phyloP scores from a whole-genome alignment of 2,797 vertebrate genomes.

The Urosaurus nigricauda region DNA sequence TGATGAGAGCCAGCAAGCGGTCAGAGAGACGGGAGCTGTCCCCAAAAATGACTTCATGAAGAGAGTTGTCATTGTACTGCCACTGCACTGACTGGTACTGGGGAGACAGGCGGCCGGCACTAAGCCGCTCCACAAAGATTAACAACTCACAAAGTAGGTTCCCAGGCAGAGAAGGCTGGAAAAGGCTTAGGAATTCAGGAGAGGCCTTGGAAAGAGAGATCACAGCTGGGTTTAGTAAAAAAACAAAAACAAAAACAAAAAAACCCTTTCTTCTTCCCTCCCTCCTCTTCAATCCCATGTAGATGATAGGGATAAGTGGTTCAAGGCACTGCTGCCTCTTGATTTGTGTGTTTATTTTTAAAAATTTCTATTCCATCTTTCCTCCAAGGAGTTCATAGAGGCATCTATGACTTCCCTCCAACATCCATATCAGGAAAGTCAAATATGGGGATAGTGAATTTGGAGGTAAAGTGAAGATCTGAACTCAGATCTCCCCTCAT shows the following conservation, averaged over 20 bases:
- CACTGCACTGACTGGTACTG: conserved; percentile 50
- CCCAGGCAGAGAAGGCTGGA: conserved; percentile 31
- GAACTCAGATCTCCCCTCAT: neutral
- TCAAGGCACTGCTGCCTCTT: neutral
- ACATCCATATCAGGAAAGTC: neutral
- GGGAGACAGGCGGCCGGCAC: conserved; percentile 52
- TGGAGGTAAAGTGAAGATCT: neutral
- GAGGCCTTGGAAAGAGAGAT: conserved; percentile 41
- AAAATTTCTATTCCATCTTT: neutral
- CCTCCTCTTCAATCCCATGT: neutral
- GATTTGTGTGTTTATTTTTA: neutral
- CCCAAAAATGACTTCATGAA: conserved; percentile 50
- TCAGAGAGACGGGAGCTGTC: conserved; percentile 44
- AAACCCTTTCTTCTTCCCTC: neutral
- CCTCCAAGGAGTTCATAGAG: neutral
- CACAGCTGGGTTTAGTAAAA: neutral
- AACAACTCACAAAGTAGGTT: conserved; percentile 41
- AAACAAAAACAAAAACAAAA: too few species aligned
- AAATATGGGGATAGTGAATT: neutral
- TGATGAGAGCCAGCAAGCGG: conserved; percentile 55
- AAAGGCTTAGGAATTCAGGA: conserved; percentile 58
- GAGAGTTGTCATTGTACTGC: conserved; percentile 60
- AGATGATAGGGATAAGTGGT: too few species aligned
- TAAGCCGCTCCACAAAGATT: conserved; percentile 64
- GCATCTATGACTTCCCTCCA: neutral